Evolutionary conservation across 2,888 invertebrate species (phyloP), one percentile per base, ranked within the genome.

Genomic region (Punctoribates punctum): DNA sequence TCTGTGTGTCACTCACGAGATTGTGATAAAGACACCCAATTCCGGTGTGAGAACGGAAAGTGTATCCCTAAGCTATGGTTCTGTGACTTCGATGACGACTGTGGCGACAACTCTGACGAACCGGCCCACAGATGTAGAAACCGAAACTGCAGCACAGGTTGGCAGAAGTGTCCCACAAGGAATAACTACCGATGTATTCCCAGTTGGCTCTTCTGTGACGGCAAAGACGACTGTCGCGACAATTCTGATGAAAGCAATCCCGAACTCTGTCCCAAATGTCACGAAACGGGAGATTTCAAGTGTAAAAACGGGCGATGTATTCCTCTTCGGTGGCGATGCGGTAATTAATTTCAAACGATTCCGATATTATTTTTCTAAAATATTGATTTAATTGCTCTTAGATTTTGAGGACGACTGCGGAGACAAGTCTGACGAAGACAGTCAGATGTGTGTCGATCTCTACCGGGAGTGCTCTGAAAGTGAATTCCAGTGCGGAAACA

Each of bases 161-260:
- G 96, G 97, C 90, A 93, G 82, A 88, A 95, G 23, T 99, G 98
- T 84, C 94, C 95, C 0, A 93, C 94, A 0, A 91, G 91, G 80
- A 89, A 92, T 0, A 94, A 94, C 85, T 97, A 97, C 84, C 88
- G 96, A 34, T 97, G 96, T 84, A 96, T 98, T 81, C 97, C 98
- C 0, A 93, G 94, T 84, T 98, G 96, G 96, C 86, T 96, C 79
- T 94, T 96, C 88, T 99, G 98, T 83, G 96, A 98, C 83, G 97
- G 97, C 15, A 95, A 95, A 83, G 96, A 98, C 82, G 97, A 98
- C 83, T 86, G 86, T 75, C 87, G 95, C 3, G 98, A 98, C 83
- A 92, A 92, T 77, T 94, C 94, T 38, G 98, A 99, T 83, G 98
- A 99, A 84, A 85, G 90, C 67, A 79, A 82, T 74, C 89, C 93